phyloP scores from a whole-genome alignment of 1,140 invertebrate genomes.

The Berghia stephanieae region DNA sequence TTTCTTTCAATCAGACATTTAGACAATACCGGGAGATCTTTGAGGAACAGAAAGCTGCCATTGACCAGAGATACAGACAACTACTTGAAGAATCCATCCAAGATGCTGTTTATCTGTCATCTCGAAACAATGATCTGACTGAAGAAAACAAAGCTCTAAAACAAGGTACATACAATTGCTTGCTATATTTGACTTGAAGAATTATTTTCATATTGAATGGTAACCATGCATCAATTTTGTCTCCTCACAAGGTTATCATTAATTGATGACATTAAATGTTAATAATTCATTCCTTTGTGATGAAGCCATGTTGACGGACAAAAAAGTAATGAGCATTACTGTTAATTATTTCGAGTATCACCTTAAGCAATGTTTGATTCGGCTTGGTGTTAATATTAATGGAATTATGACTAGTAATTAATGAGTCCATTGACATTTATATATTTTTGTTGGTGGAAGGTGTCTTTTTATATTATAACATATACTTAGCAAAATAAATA shows the following conservation, averaged over 20 bases:
- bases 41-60: constrained; percentile 61
- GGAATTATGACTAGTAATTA: too few species aligned
- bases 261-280: neutral
- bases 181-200: neutral
- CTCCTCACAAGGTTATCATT: neutral
- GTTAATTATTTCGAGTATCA: too few species aligned
- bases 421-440: too few species aligned
- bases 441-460: too few species aligned
- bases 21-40: constrained; percentile 61
- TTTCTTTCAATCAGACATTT: constrained; percentile 50
- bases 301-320: neutral
- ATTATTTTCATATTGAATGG: neutral
- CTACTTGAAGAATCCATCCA: constrained; percentile 61
- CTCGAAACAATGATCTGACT: constrained; percentile 55
- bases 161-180: constrained; percentile 43
- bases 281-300: neutral
- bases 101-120: constrained; percentile 60
- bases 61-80: constrained; percentile 58
- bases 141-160: constrained; percentile 52
- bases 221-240: neutral
- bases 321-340: too few species aligned
- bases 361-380: too few species aligned
- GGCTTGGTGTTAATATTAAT: too few species aligned
- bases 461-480: too few species aligned
- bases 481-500: too few species aligned